Conservation (phyloP, 2,888 invertebrate species). For the Phymatocera aterrima region DNA sequence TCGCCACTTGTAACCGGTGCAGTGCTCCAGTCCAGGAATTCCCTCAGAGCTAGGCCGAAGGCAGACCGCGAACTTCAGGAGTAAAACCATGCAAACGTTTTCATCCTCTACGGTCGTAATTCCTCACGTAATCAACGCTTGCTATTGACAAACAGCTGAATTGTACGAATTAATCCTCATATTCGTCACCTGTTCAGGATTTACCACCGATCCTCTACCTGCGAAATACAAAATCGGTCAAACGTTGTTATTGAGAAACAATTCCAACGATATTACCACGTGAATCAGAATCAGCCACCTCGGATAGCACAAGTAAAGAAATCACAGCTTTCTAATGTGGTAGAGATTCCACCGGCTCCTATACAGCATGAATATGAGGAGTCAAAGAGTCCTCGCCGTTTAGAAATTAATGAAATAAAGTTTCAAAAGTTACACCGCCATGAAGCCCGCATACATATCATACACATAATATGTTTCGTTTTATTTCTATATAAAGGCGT, state of each 20-base stretch:
- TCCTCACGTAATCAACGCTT: background rate
- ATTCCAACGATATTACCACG: too few relatives aligned
- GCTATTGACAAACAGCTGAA: background rate
- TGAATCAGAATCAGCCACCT: too few relatives aligned
- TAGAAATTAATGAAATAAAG: too few relatives aligned
- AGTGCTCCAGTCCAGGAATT: constrained; percentile 31
- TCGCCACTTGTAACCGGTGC: constrained; percentile 33
- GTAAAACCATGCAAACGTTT: constrained; percentile 12
- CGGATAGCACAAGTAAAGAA: too few relatives aligned
- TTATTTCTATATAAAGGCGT: constrained; percentile 16
- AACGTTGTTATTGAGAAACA: too few relatives aligned
- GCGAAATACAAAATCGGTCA: too few relatives aligned
- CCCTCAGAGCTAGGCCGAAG: constrained; percentile 30
- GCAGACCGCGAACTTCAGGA: constrained; percentile 17
- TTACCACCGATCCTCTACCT: background rate
- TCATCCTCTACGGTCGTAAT: background rate
- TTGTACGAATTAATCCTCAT: too few relatives aligned
- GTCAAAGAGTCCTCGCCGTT: too few relatives aligned
- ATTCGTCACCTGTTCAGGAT: background rate
- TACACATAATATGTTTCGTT: background rate
- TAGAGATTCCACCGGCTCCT: too few relatives aligned
- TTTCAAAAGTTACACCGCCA: background rate
- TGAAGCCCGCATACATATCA: background rate
- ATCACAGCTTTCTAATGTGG: too few relatives aligned
- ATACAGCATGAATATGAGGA: too few relatives aligned